phyloP scores from a whole-genome alignment of 2,888 invertebrate genomes.

The Suillia variegata region DNA sequence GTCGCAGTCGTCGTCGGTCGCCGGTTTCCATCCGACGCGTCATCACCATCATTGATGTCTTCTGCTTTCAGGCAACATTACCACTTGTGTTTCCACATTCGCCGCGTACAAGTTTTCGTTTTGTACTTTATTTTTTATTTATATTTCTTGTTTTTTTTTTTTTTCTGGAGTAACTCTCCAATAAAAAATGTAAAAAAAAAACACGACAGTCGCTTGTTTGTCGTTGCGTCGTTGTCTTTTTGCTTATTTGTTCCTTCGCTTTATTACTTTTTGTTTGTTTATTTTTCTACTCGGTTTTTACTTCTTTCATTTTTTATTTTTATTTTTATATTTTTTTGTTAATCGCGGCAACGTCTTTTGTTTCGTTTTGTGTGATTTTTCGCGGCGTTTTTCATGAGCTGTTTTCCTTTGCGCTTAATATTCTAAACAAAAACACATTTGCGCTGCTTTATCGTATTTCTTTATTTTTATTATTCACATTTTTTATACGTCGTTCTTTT shows the following conservation, averaged over 20 bases:
- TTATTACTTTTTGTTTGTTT: slow-evolving; percentile 19
- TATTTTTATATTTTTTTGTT: slow-evolving; percentile 9
- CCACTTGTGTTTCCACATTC: not conserved
- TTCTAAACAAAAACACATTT: slow-evolving; percentile 31
- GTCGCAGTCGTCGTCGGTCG: not conserved
- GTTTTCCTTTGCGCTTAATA: slow-evolving; percentile 32
- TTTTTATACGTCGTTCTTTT: too few species aligned
- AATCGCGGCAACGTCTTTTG: too few species aligned
- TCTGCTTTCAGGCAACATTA: too few species aligned
- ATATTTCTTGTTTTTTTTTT: too few species aligned
- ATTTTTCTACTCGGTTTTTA: too few species aligned
- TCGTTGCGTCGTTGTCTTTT: not conserved
- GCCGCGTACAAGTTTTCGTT: not conserved
- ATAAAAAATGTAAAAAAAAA: not conserved
- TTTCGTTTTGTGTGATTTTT: slow-evolving; percentile 17
- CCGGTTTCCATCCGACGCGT: too few species aligned
- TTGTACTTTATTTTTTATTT: too few species aligned
- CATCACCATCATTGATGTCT: too few species aligned
- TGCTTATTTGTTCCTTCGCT: too few species aligned
- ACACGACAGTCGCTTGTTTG: not conserved
- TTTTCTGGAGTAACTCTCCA: not conserved
- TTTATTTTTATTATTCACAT: slow-evolving; percentile 6
- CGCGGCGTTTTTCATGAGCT: slow-evolving; percentile 11
- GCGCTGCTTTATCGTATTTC: not conserved
- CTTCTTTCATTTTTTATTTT: slow-evolving; percentile 15